Base-by-base conservation (phyloP, 2,113 vertebrate genomes). In the Hemibates koningsi region DNA sequence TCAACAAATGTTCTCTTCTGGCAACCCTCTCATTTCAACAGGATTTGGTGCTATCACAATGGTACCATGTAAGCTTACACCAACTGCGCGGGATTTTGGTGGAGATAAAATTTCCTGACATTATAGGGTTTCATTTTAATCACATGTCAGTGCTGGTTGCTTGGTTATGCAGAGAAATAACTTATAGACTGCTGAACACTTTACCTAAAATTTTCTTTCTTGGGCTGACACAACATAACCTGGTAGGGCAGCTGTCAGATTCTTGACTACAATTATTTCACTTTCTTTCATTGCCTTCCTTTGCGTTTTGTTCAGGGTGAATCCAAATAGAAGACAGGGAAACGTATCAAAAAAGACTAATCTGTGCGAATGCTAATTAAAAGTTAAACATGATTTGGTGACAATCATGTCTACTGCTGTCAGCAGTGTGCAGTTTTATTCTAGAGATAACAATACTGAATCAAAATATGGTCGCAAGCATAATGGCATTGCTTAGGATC, bases 1-100 rank as follows among this genome's bases (percentile, higher is more conserved):
- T 86, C 48, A 85, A 87, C 89, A 92, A 93, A 92, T 93, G 90
- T 87, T 91, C 81, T 34, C 34, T 85, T 43, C 89, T 92, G 90
- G 90, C 85, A 81, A 13, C 29, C 29, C 80, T 80, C 6, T 9
- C 24, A 73, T 89, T 56, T 84, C 83, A 81, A 24, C 84, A 84
- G 56, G 90, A 85, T 92, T 88, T 88, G 52, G 32, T 89, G 68
- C 32, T 81, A 50, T 71, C 90, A 88, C 38, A 36, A 76, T 80
- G 52, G 36, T 85, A 87, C 84, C 87, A 82, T 86, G 45, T 80
- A 85, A 78, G 84, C 56, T 87, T 29, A 50, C 19, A 89, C 88
- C 94, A 89, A 78, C 91, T 91, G 91, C 54, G 71, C 79, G 7
- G 81, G 86, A 91, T 90, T 91, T 79, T 32, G 43, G 53, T 34